Evolutionary conservation across 92 coral and sea anemone genomes (phyloP).

Genomic region (Epizoanthus rinbou): DNA sequence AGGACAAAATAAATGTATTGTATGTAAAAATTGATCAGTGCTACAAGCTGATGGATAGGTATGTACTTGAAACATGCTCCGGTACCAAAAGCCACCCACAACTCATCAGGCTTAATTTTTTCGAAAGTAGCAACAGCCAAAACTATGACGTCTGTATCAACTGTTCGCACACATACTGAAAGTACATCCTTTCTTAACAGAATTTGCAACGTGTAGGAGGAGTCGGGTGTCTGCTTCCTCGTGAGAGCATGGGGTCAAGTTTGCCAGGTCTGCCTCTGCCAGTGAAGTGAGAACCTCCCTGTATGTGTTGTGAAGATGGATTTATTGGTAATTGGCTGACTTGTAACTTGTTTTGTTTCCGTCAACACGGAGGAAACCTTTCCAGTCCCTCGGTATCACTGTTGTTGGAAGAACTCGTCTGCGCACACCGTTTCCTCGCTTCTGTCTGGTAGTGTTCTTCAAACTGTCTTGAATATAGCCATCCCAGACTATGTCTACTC

Average conservation of each 20-base stretch:
- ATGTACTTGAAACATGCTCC: slow-evolving; percentile 35
- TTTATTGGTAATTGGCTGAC: slow-evolving; percentile 20
- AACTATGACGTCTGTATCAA: slow-evolving; percentile 45
- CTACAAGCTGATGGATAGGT: slow-evolving; percentile 24
- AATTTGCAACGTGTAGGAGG: slow-evolving; percentile 17
- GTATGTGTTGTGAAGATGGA: slow-evolving; percentile 35
- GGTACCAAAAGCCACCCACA: background rate
- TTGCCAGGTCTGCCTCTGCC: background rate
- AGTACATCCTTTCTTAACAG: slow-evolving; percentile 13
- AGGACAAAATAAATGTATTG: no score
- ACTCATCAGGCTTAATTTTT: no score
- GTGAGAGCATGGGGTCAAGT: slow-evolving; percentile 27
- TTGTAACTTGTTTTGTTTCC: slow-evolving; percentile 32
- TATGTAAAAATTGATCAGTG: no score
- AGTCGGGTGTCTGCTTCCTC: slow-evolving; percentile 28
- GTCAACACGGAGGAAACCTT: slow-evolving; percentile 26
- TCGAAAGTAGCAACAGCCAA: slow-evolving; percentile 18
- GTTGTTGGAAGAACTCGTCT: slow-evolving; percentile 31
- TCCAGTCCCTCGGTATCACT: slow-evolving; percentile 35
- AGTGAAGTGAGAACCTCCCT: slow-evolving; percentile 5
- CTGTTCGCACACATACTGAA: slow-evolving; percentile 18
- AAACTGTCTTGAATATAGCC: slow-evolving; percentile 28
- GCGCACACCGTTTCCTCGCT: slow-evolving; percentile 40
- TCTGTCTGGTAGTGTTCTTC: background rate
- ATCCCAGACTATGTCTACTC: slow-evolving; percentile 62